Percentiles rank a stretch among this genome's conserved stretches.
These are phyloP conservation scores for Drosophila ogumai DNA, from an alignment of 1,140 invertebrate genomes.

Conservation along the genomic window DNA sequence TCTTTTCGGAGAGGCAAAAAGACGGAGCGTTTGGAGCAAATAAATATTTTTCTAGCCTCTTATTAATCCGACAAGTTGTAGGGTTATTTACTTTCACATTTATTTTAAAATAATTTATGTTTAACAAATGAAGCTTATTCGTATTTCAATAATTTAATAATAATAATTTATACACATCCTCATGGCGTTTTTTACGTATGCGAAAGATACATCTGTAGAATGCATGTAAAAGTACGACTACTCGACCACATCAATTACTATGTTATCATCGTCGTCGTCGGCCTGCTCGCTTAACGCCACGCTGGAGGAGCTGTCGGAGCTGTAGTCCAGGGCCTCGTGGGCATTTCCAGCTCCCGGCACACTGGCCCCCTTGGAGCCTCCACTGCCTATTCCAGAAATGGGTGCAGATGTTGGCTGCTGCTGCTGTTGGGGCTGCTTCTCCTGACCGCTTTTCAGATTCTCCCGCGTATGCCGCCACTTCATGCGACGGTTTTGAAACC, in stretches of 20 bases:
- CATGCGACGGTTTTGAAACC: conserved; percentile 97
- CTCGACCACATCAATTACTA: conserved; percentile 86
- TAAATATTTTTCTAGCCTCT: neutral
- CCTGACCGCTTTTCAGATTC: conserved; percentile 85
- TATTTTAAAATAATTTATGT: conserved; percentile 25
- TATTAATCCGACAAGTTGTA: neutral
- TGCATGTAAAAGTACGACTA: conserved; percentile 32
- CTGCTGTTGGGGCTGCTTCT: conserved; percentile 54
- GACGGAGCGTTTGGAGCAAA: neutral
- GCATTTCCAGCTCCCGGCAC: neutral
- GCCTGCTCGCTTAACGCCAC: conserved; percentile 52
- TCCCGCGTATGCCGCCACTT: conserved; percentile 95
- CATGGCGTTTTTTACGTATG: conserved; percentile 16
- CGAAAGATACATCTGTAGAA: conserved; percentile 6
- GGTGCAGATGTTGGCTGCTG: conserved; percentile 17
- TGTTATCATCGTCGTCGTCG: conserved; percentile 79
- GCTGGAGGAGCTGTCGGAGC: conserved; percentile 66
- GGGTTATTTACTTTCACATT: conserved; percentile 20
- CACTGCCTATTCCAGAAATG: conserved; percentile 2
- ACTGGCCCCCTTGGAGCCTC: neutral
- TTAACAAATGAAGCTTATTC: conserved; percentile 13
- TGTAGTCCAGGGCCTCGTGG: conserved; percentile 54
- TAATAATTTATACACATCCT: conserved; percentile 14
- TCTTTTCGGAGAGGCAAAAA: neutral
- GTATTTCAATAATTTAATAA: conserved; percentile 44